Base-by-base conservation (phyloP, 2,888 invertebrate species). In the Xiphydria camelus region DNA sequence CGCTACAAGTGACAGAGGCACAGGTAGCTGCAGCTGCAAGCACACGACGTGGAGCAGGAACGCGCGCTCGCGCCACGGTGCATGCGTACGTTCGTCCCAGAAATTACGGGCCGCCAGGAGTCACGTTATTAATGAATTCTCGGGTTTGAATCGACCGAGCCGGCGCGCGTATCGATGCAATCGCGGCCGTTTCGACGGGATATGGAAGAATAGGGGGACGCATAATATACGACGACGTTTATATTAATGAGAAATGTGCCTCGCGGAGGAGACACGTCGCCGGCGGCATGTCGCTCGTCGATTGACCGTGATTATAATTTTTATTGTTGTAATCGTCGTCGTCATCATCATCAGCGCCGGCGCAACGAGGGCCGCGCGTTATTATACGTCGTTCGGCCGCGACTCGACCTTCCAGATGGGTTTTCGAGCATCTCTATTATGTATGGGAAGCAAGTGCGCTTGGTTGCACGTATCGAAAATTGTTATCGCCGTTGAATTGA, bases 201-300 rank as follows among this genome's bases (percentile, higher is more conserved):
- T 29, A n/a, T 23, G 23, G 23, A 23, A n/a, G 23, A 23, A 23
- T 23, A 23, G 9, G 4, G 17, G 10, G 5, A 10, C 34, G 22
- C 7, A 36, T 23, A 62, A 63, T 61, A 62, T 60, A 61, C 57
- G 62, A 55, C 51, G 58, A 65, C 59, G 53, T 62, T 64, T 63
- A 58, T 59, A 62, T 64, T 62, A 61, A 63, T 62, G 58, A 62
- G 59, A 63, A 64, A 53, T 59, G 48, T 51, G 49, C 53, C 54
- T 42, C 37, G 41, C 29, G 9, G 35, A 45, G 48, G 44, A 55
- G 55, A 62, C 54, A 44, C 56, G 43, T 53, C 40, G 51, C 46
- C 49, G 46, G 33, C 25, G 47, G 34, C 48, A 51, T 49, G 49
- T 26, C 47, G 47, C 53, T 51, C 47, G 41, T 43, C 46, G 47